phyloP scores from a whole-genome alignment of 2,797 vertebrate genomes.

The Phylloscopus collybita region DNA sequence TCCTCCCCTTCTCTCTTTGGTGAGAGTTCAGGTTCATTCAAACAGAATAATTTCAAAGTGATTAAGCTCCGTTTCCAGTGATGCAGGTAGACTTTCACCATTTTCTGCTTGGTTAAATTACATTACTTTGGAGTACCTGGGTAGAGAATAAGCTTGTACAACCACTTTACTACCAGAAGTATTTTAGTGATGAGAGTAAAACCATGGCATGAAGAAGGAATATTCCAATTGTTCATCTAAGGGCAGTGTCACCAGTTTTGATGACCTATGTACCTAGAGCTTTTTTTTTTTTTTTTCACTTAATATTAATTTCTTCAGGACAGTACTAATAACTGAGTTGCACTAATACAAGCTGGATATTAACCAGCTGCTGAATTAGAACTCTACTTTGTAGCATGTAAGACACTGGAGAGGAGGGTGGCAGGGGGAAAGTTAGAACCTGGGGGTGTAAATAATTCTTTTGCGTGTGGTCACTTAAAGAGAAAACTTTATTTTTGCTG shows the following conservation, averaged over 20 bases:
- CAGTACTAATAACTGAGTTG: neutral
- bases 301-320: neutral
- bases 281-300: neutral
- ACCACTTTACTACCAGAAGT: neutral
- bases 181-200: neutral
- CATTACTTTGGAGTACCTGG: neutral
- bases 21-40: constrained; percentile 3
- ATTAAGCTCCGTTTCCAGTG: neutral
- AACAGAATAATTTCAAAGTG: constrained; percentile 24
- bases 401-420: too few species aligned
- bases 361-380: neutral
- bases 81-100: constrained; percentile 4
- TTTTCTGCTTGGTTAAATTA: constrained; percentile 51
- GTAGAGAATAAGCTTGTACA: constrained; percentile 1
- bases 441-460: neutral
- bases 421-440: neutral
- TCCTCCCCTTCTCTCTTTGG: neutral
- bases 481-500: neutral
- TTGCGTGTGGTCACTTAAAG: neutral
- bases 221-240: neutral
- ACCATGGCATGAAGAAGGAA: neutral
- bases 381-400: neutral
- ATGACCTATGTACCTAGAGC: neutral
- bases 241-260: neutral
- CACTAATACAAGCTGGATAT: neutral